Base-by-base conservation (phyloP, 2,113 vertebrate species). In the Lamprologus callipterus region DNA sequence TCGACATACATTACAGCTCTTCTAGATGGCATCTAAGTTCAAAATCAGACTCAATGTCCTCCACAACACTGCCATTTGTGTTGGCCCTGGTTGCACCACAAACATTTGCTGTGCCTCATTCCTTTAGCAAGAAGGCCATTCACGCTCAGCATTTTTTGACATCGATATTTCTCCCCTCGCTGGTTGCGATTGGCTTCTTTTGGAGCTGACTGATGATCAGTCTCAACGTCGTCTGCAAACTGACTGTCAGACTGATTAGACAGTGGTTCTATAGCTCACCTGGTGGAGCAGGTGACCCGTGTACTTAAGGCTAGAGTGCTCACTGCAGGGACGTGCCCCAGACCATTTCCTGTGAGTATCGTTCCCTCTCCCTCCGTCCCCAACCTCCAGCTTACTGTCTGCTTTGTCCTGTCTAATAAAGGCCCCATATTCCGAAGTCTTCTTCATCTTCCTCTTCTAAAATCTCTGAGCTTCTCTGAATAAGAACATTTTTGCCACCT, bases 401-500 rank as follows among this genome's bases (percentile, higher is more conserved):
- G 7, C 33, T 1, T 37, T n/a, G 19, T 65, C 33, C 17, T 37
- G 2, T 65, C 33, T 0, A 37, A 65, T n/a, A 65, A 65, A 65
- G 19, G 60, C 60, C 3, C 33, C 17, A 37, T 37, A 65, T 12
- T 65, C 60, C 4, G 1, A 65, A 65, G 10, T 37, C 60, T 8
- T 37, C 17, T 65, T 37, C 31, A 37, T 37, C 60, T 13, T 65
- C 33, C 60, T 65, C 10, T 37, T 65, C 33, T 65, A 37, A 65
- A 65, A n/a, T 65, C 19, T 19, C 33, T 0, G 19, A 37, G 60
- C 19, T 65, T 65, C 6, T n/a, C 60, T 65, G 33, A 37, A 35
- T 37, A 65, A 37, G 0, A 65, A 2, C 33, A 0, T 65, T 37
- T 65, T 65, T 0, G 60, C 60, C 0, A n/a, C 1, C 10, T 65